phyloP scores from a whole-genome alignment of 1,140 invertebrate species.

The Cepaea nemoralis region DNA sequence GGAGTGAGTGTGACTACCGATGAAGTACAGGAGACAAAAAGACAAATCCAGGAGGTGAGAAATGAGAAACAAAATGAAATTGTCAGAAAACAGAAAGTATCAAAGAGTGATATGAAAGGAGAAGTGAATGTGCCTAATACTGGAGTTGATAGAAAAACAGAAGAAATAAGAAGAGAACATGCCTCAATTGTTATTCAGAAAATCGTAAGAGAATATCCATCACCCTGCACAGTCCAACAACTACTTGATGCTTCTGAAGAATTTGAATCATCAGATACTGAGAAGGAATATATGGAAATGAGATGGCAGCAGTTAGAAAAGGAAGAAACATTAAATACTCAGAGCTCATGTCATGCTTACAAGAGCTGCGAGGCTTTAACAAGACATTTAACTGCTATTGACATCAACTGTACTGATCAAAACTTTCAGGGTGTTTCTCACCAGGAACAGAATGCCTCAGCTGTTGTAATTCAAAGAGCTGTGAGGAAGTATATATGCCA shows the following conservation, averaged over 20 bases:
- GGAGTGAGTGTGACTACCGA: not conserved
- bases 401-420: constrained; percentile 51
- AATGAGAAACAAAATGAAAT: constrained; percentile 16
- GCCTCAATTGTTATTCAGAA: constrained; percentile 51
- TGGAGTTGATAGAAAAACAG: not conserved
- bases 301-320: constrained; percentile 24
- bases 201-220: constrained; percentile 40
- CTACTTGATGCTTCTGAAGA: constrained; percentile 26
- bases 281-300: not conserved
- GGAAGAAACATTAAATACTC: not conserved
- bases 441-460: not conserved
- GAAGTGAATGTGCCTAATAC: not conserved
- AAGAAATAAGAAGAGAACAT: constrained; percentile 16
- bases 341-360: not conserved
- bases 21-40: constrained; percentile 8
- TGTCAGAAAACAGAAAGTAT: constrained; percentile 19
- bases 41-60: not conserved
- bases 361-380: not conserved
- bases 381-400: constrained; percentile 48
- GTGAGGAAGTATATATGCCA: not conserved
- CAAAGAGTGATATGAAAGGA: not conserved
- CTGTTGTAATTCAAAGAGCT: constrained; percentile 38
- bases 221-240: constrained; percentile 42
- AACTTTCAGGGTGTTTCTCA: constrained; percentile 13
- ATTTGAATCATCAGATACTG: not conserved